phyloP scores from a whole-genome alignment of 2,888 invertebrate species.

The Thysanoteuthis rhombus region DNA sequence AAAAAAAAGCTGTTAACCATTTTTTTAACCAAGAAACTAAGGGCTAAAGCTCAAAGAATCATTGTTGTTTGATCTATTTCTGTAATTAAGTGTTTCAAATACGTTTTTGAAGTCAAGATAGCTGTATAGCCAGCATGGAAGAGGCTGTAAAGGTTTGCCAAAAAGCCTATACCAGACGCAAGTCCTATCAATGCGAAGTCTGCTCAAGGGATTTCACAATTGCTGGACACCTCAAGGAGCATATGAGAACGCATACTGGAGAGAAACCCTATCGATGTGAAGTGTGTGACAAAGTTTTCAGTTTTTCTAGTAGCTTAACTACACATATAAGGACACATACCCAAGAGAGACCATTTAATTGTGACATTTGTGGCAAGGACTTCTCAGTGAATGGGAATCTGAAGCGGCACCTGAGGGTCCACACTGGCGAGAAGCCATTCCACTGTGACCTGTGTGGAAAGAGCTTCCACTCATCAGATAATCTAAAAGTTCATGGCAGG shows the following conservation, averaged over 20 bases:
- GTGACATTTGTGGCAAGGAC: background rate
- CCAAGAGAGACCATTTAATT: background rate
- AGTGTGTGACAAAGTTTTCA: background rate
- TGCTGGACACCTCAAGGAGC: background rate
- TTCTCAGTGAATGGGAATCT: background rate
- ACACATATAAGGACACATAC: background rate
- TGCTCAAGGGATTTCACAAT: background rate
- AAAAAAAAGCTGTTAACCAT: too few species aligned
- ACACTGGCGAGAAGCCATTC: constrained; percentile 31
- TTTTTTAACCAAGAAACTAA: too few species aligned
- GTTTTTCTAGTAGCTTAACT: background rate
- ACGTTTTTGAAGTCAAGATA: background rate
- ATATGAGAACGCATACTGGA: background rate
- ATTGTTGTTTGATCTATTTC: background rate
- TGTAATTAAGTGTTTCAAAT: too few species aligned
- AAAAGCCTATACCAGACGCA: background rate
- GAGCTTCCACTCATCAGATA: constrained; percentile 15
- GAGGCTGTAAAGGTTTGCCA: background rate
- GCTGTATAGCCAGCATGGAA: background rate
- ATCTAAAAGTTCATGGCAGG: constrained; percentile 22
- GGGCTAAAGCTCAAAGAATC: background rate
- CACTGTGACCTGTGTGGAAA: constrained; percentile 28
- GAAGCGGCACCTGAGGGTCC: background rate
- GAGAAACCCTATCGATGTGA: background rate
- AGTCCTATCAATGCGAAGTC: background rate